phyloP scores from a whole-genome alignment of 2,113 vertebrate species.

The Notothenia coriiceps region DNA sequence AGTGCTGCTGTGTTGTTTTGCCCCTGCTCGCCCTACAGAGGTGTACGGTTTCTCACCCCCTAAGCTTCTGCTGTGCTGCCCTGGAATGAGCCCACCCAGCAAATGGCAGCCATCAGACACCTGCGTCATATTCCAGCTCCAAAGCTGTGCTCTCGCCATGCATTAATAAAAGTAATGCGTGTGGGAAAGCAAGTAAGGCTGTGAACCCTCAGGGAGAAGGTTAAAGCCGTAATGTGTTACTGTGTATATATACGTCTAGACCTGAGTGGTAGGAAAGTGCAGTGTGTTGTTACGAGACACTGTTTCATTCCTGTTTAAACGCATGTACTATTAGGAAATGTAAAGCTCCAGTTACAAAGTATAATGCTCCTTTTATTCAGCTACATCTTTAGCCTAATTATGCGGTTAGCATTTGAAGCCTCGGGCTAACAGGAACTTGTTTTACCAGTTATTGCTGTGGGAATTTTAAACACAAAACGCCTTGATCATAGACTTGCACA shows the following conservation, averaged over 20 bases:
- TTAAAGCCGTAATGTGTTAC: slow-evolving; percentile 16
- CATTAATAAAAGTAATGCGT: slow-evolving; percentile 12
- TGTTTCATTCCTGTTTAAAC: background rate
- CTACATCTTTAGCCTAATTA: background rate
- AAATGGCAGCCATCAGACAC: slow-evolving; percentile 72
- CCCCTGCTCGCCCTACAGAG: slow-evolving; percentile 30
- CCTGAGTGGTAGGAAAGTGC: slow-evolving; percentile 1
- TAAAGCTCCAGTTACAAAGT: slow-evolving; percentile 5
- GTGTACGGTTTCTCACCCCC: slow-evolving; percentile 65
- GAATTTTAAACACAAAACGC: slow-evolving; percentile 1
- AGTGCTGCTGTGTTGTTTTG: slow-evolving; percentile 40
- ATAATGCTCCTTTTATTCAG: slow-evolving; percentile 11
- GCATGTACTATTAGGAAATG: background rate
- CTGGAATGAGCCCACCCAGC: slow-evolving; percentile 68
- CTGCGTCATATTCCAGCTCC: background rate
- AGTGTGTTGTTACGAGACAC: background rate
- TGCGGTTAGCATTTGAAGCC: slow-evolving; percentile 9
- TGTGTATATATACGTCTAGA: slow-evolving; percentile 19
- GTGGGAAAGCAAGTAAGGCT: slow-evolving; percentile 17
- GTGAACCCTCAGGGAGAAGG: slow-evolving; percentile 15
- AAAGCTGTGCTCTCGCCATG: slow-evolving; percentile 25
- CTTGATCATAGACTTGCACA: background rate
- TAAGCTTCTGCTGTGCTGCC: slow-evolving; percentile 19
- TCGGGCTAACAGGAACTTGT: background rate
- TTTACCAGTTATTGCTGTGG: background rate